phyloP scores from a whole-genome alignment of 1,140 invertebrate genomes.

The Nebria ingens region DNA sequence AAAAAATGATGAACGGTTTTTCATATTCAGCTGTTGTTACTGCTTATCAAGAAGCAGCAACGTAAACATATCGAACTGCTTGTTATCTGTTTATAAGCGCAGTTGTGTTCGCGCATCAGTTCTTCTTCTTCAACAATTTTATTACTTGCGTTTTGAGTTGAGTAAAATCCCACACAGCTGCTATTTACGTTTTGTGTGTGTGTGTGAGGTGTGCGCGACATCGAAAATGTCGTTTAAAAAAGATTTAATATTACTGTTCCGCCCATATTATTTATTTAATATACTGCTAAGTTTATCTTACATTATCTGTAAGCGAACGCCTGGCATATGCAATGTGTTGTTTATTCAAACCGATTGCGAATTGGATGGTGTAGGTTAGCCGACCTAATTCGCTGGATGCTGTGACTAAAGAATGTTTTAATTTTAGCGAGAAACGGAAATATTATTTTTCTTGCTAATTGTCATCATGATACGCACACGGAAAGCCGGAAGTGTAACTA shows the following conservation, averaged over 20 bases:
- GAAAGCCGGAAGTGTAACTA: slow-evolving; percentile 80
- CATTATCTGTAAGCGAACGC: slow-evolving; percentile 60
- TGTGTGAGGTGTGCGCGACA: background rate
- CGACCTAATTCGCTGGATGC: slow-evolving; percentile 8
- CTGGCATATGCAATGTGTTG: slow-evolving; percentile 56
- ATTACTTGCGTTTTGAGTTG: too few relatives aligned
- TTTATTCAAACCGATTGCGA: slow-evolving; percentile 65
- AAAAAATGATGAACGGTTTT: too few relatives aligned
- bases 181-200: too few relatives aligned
- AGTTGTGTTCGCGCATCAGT: too few relatives aligned
- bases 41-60: too few relatives aligned
- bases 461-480: slow-evolving; percentile 86
- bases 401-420: slow-evolving; percentile 18
- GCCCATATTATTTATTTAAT: slow-evolving; percentile 83
- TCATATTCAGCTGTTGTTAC: too few relatives aligned
- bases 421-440: slow-evolving; percentile 82
- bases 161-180: too few relatives aligned
- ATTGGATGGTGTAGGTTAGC: slow-evolving; percentile 57
- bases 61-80: too few relatives aligned
- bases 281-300: slow-evolving; percentile 77
- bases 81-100: too few relatives aligned
- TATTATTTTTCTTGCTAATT: slow-evolving; percentile 87
- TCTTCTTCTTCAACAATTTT: too few relatives aligned
- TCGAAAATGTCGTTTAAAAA: slow-evolving; percentile 57
- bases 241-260: slow-evolving; percentile 59